Conservation (phyloP, 2,113 vertebrate species). For the Cinclus mexicanus region DNA sequence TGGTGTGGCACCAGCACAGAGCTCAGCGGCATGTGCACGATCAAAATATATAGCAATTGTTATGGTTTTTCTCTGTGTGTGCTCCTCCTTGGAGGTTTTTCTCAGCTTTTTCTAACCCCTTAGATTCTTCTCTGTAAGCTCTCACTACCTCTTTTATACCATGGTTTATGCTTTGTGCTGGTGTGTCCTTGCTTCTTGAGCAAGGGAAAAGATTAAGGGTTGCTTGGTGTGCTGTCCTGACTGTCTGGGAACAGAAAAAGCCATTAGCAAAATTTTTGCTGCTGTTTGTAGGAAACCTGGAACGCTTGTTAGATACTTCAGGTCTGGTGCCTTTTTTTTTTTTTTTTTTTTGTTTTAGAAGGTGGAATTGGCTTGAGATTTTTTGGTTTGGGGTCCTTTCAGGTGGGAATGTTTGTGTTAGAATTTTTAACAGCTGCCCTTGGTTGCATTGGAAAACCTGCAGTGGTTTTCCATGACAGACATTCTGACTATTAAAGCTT, state of each 20-base stretch:
- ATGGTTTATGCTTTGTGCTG: background rate
- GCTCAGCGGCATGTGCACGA: background rate
- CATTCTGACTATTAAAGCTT: background rate
- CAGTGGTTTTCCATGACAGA: background rate
- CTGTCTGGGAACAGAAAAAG: background rate
- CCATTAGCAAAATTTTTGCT: background rate
- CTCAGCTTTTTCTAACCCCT: background rate
- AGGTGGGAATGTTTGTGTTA: background rate
- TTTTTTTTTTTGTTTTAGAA: background rate
- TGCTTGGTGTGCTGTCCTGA: background rate
- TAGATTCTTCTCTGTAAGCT: constrained; percentile 6
- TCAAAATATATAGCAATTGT: background rate
- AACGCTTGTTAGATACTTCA: background rate
- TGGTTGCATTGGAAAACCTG: background rate
- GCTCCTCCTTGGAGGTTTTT: background rate
- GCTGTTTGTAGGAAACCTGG: background rate
- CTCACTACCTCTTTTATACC: constrained; percentile 33
- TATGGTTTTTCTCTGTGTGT: background rate
- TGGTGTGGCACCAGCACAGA: background rate
- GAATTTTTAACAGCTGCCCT: background rate
- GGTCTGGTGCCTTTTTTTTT: background rate
- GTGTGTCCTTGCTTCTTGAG: background rate
- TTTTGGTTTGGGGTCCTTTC: background rate
- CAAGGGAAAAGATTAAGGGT: background rate
- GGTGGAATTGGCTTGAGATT: background rate